Conservation (phyloP, 92 coral and sea anemone species). For the Metridium senile region DNA sequence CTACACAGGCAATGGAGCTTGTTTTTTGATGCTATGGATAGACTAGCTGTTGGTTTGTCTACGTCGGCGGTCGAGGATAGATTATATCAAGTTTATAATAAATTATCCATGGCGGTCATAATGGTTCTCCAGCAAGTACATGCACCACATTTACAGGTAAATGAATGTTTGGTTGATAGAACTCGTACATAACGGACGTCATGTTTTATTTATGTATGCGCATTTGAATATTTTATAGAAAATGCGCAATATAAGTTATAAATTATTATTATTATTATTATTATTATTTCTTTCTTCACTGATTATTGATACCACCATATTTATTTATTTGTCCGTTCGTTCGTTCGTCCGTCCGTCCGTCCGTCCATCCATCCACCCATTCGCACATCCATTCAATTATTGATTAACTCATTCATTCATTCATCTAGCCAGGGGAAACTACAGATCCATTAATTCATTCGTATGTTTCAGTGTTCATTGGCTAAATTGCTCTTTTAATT, state of each 20-base stretch:
- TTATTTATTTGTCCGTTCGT: too few relatives aligned
- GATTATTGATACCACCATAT: too few relatives aligned
- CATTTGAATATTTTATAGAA: too few relatives aligned
- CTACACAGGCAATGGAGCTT: slow-evolving; percentile 74
- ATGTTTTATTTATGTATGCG: neutral
- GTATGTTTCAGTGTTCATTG: neutral
- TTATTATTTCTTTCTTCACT: too few relatives aligned
- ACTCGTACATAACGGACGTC: neutral
- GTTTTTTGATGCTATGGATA: slow-evolving; percentile 56
- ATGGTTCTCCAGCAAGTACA: slow-evolving; percentile 38
- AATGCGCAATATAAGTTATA: too few relatives aligned
- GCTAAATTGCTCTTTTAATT: too few relatives aligned
- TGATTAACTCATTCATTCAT: too few relatives aligned
- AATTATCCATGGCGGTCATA: slow-evolving; percentile 57
- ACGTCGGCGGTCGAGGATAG: slow-evolving; percentile 41
- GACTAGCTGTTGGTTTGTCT: slow-evolving; percentile 51
- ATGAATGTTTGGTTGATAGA: neutral
- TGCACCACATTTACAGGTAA: slow-evolving; percentile 34
- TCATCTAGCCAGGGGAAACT: too few relatives aligned
- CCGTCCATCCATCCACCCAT: too few relatives aligned
- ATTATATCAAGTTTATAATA: slow-evolving; percentile 36
- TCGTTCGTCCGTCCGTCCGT: too few relatives aligned
- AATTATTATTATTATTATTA: too few relatives aligned
- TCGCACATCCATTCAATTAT: too few relatives aligned
- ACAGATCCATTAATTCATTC: neutral